Percentiles rank a stretch among this genome's conserved stretches.
Conservation (phyloP, 2,888 invertebrate genomes). For the Tetragonisca angustula region DNA sequence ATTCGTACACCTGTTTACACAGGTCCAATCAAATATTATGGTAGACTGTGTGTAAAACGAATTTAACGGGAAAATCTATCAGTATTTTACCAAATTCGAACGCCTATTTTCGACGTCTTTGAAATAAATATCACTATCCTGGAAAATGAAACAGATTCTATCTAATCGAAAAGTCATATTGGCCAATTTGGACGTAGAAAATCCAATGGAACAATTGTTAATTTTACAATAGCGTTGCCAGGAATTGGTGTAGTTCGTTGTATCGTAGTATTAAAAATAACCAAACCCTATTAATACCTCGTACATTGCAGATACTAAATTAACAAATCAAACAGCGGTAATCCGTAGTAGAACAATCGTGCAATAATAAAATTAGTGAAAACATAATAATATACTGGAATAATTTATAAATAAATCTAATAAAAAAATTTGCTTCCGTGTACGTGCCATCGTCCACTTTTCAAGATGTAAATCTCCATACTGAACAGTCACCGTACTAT, state of each 20-base stretch:
- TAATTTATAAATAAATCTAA: too few relatives aligned
- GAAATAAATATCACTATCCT: background rate
- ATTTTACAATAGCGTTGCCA: background rate
- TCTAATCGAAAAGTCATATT: background rate
- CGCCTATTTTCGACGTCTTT: background rate
- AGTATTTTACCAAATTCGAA: background rate
- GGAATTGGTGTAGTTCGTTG: too few relatives aligned
- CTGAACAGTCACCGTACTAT: too few relatives aligned
- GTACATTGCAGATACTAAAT: background rate
- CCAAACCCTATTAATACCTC: background rate
- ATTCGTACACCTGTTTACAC: background rate
- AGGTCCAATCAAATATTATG: background rate
- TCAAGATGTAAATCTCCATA: too few relatives aligned
- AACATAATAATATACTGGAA: too few relatives aligned
- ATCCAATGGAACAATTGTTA: background rate
- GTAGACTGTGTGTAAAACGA: background rate
- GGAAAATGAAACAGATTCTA: background rate
- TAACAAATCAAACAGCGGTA: background rate
- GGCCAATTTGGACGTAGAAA: background rate
- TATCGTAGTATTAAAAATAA: background rate
- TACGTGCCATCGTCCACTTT: too few relatives aligned
- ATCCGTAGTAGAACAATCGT: too few relatives aligned
- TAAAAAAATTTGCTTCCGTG: too few relatives aligned
- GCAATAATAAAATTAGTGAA: too few relatives aligned
- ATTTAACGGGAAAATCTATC: too few relatives aligned